A percentile compares a stretch with the other conserved stretches of the same genome.
phyloP scores from a whole-genome alignment of 2,113 vertebrate genomes.

The Agapornis roseicollis region DNA sequence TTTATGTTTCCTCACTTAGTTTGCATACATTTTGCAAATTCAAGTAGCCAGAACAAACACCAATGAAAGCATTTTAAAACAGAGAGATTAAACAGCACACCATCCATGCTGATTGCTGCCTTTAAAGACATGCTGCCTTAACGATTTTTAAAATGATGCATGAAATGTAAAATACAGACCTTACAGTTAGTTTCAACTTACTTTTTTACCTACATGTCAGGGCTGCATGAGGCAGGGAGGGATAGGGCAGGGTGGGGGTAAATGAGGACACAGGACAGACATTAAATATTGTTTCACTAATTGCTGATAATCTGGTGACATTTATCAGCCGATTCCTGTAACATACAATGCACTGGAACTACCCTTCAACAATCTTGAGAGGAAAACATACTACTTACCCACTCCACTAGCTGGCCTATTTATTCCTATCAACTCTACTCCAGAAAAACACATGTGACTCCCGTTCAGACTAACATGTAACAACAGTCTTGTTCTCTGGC shows the following conservation, averaged over 20 bases:
- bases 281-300: neutral
- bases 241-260: neutral
- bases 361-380: neutral
- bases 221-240: accelerated
- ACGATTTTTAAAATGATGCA: neutral
- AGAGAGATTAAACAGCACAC: neutral
- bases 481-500: neutral
- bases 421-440: neutral
- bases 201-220: neutral
- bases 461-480: neutral
- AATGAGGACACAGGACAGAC: neutral
- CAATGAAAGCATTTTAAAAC: neutral
- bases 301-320: neutral
- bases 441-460: neutral
- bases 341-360: accelerated
- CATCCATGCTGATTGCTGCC: neutral
- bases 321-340: neutral
- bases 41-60: neutral
- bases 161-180: neutral
- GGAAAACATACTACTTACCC: neutral
- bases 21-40: neutral
- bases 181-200: neutral
- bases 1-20: neutral
- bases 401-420: neutral
- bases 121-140: neutral